Base-by-base conservation (phyloP, 2,888 invertebrate species). In the Cynaeus angustus region DNA sequence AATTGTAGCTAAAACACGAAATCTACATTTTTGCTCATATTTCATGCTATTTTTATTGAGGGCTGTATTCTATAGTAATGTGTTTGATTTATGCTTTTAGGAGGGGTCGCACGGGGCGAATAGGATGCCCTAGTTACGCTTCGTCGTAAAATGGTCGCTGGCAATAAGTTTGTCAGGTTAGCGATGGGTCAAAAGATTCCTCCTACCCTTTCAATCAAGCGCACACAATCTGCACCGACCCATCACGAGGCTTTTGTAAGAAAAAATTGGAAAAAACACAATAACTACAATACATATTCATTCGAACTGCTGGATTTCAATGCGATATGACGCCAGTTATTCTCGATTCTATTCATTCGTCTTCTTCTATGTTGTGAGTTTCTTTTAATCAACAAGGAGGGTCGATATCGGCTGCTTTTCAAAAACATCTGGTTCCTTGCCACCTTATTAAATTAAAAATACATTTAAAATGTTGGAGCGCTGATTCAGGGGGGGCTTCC, bases 381-480 rank as follows among this genome's bases (percentile, higher is more conserved):
- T 55, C 41, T 48, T 66, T 56, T 66, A 56, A 66, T 66, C 66
- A 56, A 66, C 66, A 56, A 66, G 66, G 66, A 66, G 66, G 66
- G 56, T 66, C 66, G 66, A 55, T 66, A 56, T 37, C 56, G 55
- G 28, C 7, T 41, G 66, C 72, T 72, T 71, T 75, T 74, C 73
- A 70, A 68, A 71, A 75, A 65, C 75, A 75, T 74, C 75, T 75
- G 75, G 72, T 71, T 61, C 41, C 65, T 58, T 68, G 73, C 73
- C 74, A 75, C 75, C 74, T 74, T 75, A 75, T 75, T 74, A 74
- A 75, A 75, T 75, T 75, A 75, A 75, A 75, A 75, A 75, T 72
- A 73, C 73, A 75, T 75, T 73, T 21, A 3, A 21, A 21, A 21
- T 21, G 21, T n/a, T n/a, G n/a, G n/a, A n/a, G n/a, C n/a, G n/a